A percentile compares a stretch with the other conserved stretches of the same genome.
phyloP scores from a whole-genome alignment of 92 coral and sea anemone species.

The Palythoa grandis region DNA sequence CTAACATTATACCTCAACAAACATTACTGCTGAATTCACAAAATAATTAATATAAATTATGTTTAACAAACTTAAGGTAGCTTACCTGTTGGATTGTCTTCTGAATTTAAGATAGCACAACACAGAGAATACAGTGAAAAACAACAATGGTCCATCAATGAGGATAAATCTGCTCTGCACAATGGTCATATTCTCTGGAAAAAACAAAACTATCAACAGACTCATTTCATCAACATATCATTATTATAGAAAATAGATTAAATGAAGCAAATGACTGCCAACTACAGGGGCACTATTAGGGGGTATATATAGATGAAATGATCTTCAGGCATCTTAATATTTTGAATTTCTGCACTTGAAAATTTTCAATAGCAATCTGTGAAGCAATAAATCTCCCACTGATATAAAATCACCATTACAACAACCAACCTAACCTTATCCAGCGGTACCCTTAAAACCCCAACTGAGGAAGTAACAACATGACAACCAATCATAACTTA shows the following conservation, averaged over 20 bases:
- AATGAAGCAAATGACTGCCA: background rate
- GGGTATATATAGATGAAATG: too few relatives aligned
- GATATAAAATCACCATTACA: background rate
- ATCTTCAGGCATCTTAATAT: too few relatives aligned
- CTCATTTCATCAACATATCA: background rate
- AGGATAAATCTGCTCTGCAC: slow-evolving; percentile 90
- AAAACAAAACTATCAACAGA: background rate
- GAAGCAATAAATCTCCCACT: too few relatives aligned
- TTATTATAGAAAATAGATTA: background rate
- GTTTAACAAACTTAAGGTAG: background rate
- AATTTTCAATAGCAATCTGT: too few relatives aligned
- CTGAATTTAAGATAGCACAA: slow-evolving; percentile 85
- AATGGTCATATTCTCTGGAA: slow-evolving; percentile 89
- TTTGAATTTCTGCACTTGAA: background rate
- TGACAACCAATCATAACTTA: too few relatives aligned
- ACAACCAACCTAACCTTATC: background rate
- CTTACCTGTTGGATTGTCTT: slow-evolving; percentile 70
- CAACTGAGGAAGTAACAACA: too few relatives aligned
- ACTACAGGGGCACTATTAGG: background rate
- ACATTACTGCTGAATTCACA: background rate
- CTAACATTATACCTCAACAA: too few relatives aligned
- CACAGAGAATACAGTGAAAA: slow-evolving; percentile 81
- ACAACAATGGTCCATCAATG: slow-evolving; percentile 82
- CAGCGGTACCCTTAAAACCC: background rate
- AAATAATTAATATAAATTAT: background rate